phyloP scores from a whole-genome alignment of 2,113 vertebrate species.

The Muntiacus muntjak region DNA sequence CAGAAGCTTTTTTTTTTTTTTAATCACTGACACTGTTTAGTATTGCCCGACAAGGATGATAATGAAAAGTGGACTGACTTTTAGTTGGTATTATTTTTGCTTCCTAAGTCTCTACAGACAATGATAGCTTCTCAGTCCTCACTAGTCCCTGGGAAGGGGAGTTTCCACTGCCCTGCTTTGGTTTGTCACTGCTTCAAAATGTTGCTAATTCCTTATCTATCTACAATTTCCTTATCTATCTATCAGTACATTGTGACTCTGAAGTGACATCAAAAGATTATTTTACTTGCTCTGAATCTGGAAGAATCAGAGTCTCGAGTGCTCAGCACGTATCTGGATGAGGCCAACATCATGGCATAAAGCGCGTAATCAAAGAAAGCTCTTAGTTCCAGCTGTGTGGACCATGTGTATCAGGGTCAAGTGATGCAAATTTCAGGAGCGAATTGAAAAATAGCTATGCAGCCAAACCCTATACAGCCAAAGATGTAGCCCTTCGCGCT shows the following conservation, averaged over 20 bases:
- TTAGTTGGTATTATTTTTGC: background rate
- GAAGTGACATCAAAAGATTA: background rate
- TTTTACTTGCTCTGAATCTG: background rate
- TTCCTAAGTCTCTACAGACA: background rate
- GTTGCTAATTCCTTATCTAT: background rate
- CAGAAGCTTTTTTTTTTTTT: background rate
- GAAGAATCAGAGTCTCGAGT: background rate
- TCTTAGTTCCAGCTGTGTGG: background rate
- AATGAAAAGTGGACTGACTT: background rate
- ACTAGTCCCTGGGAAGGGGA: fast-evolving
- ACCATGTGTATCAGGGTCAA: fast-evolving
- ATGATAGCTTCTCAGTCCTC: background rate
- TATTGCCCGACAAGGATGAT: background rate
- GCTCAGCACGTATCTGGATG: background rate
- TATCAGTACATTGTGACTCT: background rate
- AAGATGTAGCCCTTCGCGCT: background rate
- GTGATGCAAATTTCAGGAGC: background rate
- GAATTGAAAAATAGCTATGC: background rate
- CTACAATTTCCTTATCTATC: background rate
- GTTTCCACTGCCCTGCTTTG: background rate
- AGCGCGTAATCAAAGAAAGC: background rate
- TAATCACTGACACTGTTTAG: background rate
- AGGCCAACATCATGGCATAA: background rate
- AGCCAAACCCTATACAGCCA: fast-evolving
- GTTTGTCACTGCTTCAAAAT: background rate